Evolutionary conservation across 2,888 invertebrate genomes (phyloP), one percentile per base, ranked within the genome.

Genomic region (Elmis aenea): DNA sequence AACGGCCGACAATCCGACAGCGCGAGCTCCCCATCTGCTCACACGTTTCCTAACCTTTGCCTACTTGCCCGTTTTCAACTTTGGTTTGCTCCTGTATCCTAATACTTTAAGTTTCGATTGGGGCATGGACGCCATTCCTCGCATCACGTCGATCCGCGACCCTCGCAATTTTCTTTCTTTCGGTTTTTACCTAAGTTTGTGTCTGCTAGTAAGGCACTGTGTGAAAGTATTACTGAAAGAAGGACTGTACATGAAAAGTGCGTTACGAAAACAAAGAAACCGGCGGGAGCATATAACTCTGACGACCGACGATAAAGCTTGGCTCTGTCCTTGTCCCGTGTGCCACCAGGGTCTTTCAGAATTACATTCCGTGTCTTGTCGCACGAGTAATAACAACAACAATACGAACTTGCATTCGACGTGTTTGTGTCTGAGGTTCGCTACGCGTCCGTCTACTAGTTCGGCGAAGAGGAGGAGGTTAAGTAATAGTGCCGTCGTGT

Each of bases 101-200:
- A 78, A 79, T 53, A 81, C 83, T 51, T 74, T 97, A 34, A 94
- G 94, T 67, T 97, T 95, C 71, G 96, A 97, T 70, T 97, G 96
- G 97, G 94, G 95, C 13, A 96, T 97, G 96, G 93, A 94, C 55
- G 85, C 96, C 1, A 82, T 97, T 57, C 92, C 94, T 5, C 77
- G 89, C 42, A 80, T 97, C 52, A 81, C 81, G 27, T 77, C 81
- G 14, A 53, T 89, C 10, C 72, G 79, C 55, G 96, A 97, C 66
- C 71, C 75, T 3, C 76, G 96, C 47, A 92, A 92, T 66, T 63
- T 88, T 35, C 73, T 81, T 44, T 81, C 89, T 2, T 59, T 83
- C 12, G 69, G 80, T 41, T 85, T 95, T 62, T 96, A 94, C 68
- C 69, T 71, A 3, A 59, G 72, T 2, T 57, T 62, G 4, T 42